A percentile compares a stretch with the other conserved stretches of the same genome.
Evolutionary conservation across 2,888 invertebrate species (phyloP).

Genomic region (Saturnia pavonia): DNA sequence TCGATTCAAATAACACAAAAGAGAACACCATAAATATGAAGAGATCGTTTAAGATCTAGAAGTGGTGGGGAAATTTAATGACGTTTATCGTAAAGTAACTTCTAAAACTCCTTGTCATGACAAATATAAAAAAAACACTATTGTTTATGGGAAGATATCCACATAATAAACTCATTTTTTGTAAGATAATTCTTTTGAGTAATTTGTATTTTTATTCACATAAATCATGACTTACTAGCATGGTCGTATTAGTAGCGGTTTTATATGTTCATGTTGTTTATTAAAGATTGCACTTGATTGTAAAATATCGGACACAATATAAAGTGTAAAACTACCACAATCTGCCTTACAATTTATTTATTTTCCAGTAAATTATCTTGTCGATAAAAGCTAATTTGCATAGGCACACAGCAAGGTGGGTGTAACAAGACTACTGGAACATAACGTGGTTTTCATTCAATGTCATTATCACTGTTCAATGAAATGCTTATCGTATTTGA

Average conservation of each 20-base stretch:
- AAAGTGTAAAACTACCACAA: background rate
- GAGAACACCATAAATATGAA: background rate
- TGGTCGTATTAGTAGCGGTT: too few relatives aligned
- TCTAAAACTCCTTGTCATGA: too few relatives aligned
- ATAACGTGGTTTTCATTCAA: background rate
- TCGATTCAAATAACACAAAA: background rate
- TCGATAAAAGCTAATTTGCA: background rate
- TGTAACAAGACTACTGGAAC: background rate
- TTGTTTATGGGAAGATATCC: too few relatives aligned
- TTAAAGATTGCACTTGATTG: background rate
- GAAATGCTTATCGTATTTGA: too few relatives aligned
- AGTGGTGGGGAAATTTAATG: too few relatives aligned
- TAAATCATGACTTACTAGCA: background rate
- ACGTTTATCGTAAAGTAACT: too few relatives aligned
- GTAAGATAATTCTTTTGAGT: too few relatives aligned
- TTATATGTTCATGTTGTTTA: too few relatives aligned
- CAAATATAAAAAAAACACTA: too few relatives aligned
- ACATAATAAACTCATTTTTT: too few relatives aligned
- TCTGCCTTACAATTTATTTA: background rate
- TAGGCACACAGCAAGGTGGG: background rate
- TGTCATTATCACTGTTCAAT: background rate
- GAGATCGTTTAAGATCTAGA: too few relatives aligned
- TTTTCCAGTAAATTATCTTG: background rate
- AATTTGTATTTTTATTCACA: too few relatives aligned
- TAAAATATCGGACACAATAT: background rate